phyloP scores from a whole-genome alignment of 2,113 vertebrate genomes.

The Verasper variegatus region DNA sequence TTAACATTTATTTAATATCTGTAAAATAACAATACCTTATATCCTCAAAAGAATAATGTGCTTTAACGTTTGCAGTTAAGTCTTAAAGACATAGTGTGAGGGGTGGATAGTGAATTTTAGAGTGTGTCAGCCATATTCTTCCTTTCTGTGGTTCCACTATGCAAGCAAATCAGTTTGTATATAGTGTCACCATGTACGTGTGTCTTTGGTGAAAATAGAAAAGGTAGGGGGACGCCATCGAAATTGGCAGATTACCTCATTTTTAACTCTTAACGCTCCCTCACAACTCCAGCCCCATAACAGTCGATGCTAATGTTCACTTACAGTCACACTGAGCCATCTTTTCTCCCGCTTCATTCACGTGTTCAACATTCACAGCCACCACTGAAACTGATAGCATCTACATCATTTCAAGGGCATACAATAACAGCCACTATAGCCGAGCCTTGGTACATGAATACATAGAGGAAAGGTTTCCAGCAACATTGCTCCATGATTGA shows the following conservation, averaged over 20 bases:
- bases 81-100: neutral
- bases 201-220: slow-evolving; percentile 7
- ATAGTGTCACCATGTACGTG: neutral
- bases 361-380: slow-evolving; percentile 58
- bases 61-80: neutral
- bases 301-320: slow-evolving; percentile 29
- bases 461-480: slow-evolving; percentile 68
- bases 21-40: neutral
- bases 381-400: slow-evolving; percentile 71
- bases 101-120: neutral
- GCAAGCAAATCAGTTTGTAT: neutral
- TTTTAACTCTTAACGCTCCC: slow-evolving; percentile 36
- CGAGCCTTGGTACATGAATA: slow-evolving; percentile 69
- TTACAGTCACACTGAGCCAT: slow-evolving; percentile 30
- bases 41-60: slow-evolving; percentile 5
- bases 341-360: slow-evolving; percentile 39
- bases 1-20: slow-evolving; percentile 5
- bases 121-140: slow-evolving; percentile 33
- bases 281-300: slow-evolving; percentile 13
- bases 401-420: slow-evolving; percentile 78
- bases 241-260: slow-evolving; percentile 28
- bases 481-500: slow-evolving; percentile 72
- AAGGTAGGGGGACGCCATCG: slow-evolving; percentile 11
- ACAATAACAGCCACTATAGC: slow-evolving; percentile 70
- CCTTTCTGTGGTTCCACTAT: slow-evolving; percentile 27